Evolutionary conservation across 37 sponge, comb jelly and placozoan species (phyloP), one percentile per base, ranked within the genome.

Genomic region (Halichondria panicea): DNA sequence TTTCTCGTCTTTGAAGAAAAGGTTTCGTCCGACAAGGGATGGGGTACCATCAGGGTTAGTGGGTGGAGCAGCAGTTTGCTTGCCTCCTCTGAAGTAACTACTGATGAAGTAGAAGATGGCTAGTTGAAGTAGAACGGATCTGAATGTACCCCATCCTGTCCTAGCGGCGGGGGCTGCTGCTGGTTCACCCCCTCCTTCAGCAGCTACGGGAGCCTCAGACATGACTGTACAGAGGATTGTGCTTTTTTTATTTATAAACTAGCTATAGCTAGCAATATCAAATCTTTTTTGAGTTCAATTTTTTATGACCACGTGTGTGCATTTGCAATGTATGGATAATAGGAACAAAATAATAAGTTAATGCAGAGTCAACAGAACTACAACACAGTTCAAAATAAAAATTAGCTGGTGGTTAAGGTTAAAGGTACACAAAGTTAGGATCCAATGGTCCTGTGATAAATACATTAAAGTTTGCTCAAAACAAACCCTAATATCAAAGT

Each of bases 91-190:
- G 73, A 92, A 87, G 59, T 79, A 88, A 46, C 85, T 92, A 19
- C 72, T 81, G 42, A 92, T 84, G 77, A 84, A 77, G 42, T 92
- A 92, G 53, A 92, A 83, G 18, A 92, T 75, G 24, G 75, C 57
- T 63, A 92, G 62, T 55, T 92, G 92, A 21, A 87, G 72, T 22
- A 82, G 39, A 32, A 91, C 37, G 27, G 88, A 66, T 15, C 78
- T 48, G 1, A 81, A 43, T 27, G 74, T 63, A 43, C 73, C 71
- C 87, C 87, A 72, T 46, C 87, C 28, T 27, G 59, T 7, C 22
- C 59, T 58, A 28, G 59, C n/a, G n/a, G n/a, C n/a, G n/a, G n/a
- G n/a, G 13, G 11, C 52, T 58, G 28, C 59, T 58, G 21, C 38
- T 8, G 39, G 39, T 39, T 64, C 31, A 25, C 28, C 61, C 35